Percentiles rank a stretch among this genome's conserved stretches.
These are phyloP conservation scores for Tanypteryx hageni DNA, from an alignment of 2,888 invertebrate genomes.

Conservation along the genomic window DNA sequence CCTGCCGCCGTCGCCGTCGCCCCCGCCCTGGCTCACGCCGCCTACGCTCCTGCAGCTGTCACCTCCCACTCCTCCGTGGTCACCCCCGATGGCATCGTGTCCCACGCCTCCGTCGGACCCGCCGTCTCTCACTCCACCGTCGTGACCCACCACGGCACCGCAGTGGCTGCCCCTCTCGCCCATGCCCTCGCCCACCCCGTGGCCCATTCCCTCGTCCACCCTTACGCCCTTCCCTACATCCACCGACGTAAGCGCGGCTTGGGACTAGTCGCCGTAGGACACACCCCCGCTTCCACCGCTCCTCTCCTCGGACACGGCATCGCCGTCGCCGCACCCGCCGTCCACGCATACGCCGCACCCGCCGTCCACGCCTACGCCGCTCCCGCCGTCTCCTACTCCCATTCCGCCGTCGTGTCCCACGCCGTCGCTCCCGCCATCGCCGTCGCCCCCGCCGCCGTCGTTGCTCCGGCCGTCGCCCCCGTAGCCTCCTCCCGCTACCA, in stretches of 20 bases:
- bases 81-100: constrained; percentile 76
- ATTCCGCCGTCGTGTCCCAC: not conserved
- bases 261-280: constrained; percentile 64
- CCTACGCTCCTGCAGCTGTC: constrained; percentile 74
- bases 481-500: constrained; percentile 74
- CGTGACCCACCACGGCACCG: constrained; percentile 69
- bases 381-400: constrained; percentile 19
- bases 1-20: constrained; percentile 75
- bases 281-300: constrained; percentile 65
- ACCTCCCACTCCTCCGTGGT: constrained; percentile 77
- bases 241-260: constrained; percentile 66
- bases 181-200: constrained; percentile 70
- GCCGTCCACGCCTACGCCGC: constrained; percentile 49
- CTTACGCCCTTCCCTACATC: constrained; percentile 63
- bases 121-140: constrained; percentile 72
- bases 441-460: constrained; percentile 69
- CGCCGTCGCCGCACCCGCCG: constrained; percentile 41
- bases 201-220: constrained; percentile 71
- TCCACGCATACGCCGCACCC: constrained; percentile 58
- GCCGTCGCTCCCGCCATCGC: constrained; percentile 65
- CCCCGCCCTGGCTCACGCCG: constrained; percentile 74
- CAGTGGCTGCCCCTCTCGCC: constrained; percentile 76
- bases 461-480: constrained; percentile 67
- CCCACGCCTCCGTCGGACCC: constrained; percentile 71
- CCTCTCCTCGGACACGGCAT: constrained; percentile 44